phyloP scores from a whole-genome alignment of 2,797 vertebrate genomes.

The Hippoglossus hippoglossus region DNA sequence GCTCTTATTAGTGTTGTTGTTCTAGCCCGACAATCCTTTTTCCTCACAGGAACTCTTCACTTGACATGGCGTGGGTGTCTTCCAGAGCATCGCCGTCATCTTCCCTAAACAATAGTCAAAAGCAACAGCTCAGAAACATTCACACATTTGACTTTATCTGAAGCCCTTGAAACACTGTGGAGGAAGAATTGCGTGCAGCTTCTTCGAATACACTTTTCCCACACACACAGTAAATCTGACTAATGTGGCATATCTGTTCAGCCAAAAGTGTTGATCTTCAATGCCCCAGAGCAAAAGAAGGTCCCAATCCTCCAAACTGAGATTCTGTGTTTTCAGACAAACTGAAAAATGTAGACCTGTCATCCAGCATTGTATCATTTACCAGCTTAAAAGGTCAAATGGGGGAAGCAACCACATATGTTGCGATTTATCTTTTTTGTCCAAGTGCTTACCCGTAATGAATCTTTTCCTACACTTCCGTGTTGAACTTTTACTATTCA shows the following conservation, averaged over 20 bases:
- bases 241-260: constrained; percentile 23
- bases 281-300: constrained; percentile 6
- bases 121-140: constrained; percentile 17
- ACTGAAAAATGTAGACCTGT: background rate
- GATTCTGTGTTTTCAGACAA: background rate
- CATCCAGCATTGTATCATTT: background rate
- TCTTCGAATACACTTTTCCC: constrained; percentile 29
- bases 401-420: background rate
- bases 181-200: constrained; percentile 18
- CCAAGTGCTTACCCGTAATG: constrained; percentile 4
- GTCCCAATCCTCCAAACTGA: background rate
- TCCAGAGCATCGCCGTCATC: no score
- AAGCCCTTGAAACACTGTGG: constrained; percentile 30
- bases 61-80: no score
- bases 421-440: constrained; percentile 8
- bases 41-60: no score
- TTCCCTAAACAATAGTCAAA: constrained; percentile 7
- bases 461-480: constrained; percentile 1
- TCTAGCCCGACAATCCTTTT: no score
- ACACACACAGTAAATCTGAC: constrained; percentile 7
- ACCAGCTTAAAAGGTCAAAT: background rate
- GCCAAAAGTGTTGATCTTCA: constrained; percentile 10
- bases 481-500: background rate
- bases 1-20: no score
- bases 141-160: constrained; percentile 31